Base-by-base conservation (phyloP, 2,888 invertebrate genomes). In the Hirtodrosophila duncani region DNA sequence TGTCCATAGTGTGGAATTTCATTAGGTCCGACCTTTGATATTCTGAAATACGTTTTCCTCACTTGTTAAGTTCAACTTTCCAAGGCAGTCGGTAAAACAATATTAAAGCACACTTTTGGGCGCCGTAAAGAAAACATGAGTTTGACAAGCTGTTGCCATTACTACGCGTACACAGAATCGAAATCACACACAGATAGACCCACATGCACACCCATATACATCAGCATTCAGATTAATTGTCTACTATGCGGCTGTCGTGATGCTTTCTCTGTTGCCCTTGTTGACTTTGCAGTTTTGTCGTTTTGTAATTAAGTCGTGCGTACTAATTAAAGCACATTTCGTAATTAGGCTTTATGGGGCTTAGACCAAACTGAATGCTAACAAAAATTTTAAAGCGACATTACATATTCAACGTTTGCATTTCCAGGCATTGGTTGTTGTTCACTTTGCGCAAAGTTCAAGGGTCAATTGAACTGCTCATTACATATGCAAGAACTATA, bases 251-350 rank as follows among this genome's bases (percentile, higher is more conserved):
- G 10, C 52, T 24, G 14, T 39, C 29, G 29, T 18, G 29, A 26
- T 46, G 26, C 24, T 51, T 27, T 31, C 31, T 11, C 37, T 48
- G 45, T 34, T 36, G 58, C 27, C 27, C 37, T 33, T 53, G 53
- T 57, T 63, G 67, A 48, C 50, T 71, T 50, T 67, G 49, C 49
- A 60, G 57, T 62, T 60, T 74, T 69, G 18, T 55, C 36, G 64
- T 59, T 59, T 62, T 60, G 53, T 69, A 72, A 71, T 71, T 78
- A 78, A 72, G 66, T 68, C 51, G 53, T 52, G 69, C 51, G 52
- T 21, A 56, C 68, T 67, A 80, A 80, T 77, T 71, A 65, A 64
- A 48, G 55, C 62, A 65, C 51, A 71, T 52, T 62, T 36, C 38
- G 50, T 65, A 79, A 79, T 79, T 62, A 62, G 68, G 51, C 64